Conservation (phyloP, 2,113 vertebrate genomes). For the Panthera tigris region DNA sequence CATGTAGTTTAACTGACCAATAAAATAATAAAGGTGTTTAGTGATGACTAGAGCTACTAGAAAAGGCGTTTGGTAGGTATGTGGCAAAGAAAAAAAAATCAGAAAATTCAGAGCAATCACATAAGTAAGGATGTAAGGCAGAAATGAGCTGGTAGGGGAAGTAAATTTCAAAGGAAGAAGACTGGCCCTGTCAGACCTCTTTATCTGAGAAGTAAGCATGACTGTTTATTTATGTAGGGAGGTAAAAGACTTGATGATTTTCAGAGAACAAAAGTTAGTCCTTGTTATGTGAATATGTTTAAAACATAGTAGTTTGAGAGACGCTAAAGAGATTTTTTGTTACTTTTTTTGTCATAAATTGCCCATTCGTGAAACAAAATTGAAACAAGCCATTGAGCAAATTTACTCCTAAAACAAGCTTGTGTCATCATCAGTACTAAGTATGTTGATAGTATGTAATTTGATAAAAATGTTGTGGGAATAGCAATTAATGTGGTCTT, state of each 20-base stretch:
- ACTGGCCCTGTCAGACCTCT: not conserved
- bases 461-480: not conserved
- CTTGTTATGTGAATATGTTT: not conserved
- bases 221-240: not conserved
- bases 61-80: not conserved
- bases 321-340: not conserved
- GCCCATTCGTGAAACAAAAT: not conserved
- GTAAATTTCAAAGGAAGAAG: not conserved
- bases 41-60: not conserved
- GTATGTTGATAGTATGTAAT: not conserved
- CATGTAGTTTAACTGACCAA: not conserved
- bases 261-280: not conserved
- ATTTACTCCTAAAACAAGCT: not conserved
- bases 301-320: not conserved
- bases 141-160: not conserved
- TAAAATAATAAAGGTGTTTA: not conserved
- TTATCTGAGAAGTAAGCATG: not conserved
- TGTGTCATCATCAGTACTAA: not conserved
- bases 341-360: not conserved
- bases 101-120: not conserved
- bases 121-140: not conserved
- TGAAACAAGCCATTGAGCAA: not conserved
- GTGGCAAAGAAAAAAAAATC: not conserved
- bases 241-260: not conserved
- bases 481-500: not conserved